Evolutionary conservation across 2,888 invertebrate species (phyloP).

Genomic region (Cantharis rustica): DNA sequence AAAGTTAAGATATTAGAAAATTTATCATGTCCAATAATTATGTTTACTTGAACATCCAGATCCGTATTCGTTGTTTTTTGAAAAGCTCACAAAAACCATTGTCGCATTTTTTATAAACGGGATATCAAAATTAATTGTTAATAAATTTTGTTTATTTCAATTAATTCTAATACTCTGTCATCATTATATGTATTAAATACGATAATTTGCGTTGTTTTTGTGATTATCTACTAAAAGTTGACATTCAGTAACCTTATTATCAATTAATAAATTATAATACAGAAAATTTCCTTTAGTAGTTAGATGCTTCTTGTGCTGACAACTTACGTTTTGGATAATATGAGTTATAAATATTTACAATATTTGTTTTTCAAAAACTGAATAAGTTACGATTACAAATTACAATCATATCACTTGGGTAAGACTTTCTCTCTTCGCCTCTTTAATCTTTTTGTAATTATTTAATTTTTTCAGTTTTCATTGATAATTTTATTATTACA

Average conservation of each 20-base stretch:
- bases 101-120: not conserved
- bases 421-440: not conserved
- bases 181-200: not conserved
- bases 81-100: not conserved
- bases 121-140: not conserved
- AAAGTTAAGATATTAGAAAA: not conserved
- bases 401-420: not conserved
- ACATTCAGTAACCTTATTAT: slow-evolving; percentile 16
- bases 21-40: not conserved
- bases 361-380: not conserved
- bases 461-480: slow-evolving; percentile 4
- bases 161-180: not conserved
- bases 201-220: slow-evolving; percentile 17
- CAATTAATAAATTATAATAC: slow-evolving; percentile 2
- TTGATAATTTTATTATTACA: slow-evolving; percentile 10
- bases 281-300: slow-evolving; percentile 14
- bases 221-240: slow-evolving; percentile 11
- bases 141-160: not conserved
- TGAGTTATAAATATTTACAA: not conserved
- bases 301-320: not conserved
- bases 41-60: not conserved
- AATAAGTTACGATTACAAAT: not conserved
- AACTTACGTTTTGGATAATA: not conserved
- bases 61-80: not conserved
- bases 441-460: not conserved